Base-by-base conservation (phyloP, 2,797 vertebrate species). In the Choloepus didactylus region DNA sequence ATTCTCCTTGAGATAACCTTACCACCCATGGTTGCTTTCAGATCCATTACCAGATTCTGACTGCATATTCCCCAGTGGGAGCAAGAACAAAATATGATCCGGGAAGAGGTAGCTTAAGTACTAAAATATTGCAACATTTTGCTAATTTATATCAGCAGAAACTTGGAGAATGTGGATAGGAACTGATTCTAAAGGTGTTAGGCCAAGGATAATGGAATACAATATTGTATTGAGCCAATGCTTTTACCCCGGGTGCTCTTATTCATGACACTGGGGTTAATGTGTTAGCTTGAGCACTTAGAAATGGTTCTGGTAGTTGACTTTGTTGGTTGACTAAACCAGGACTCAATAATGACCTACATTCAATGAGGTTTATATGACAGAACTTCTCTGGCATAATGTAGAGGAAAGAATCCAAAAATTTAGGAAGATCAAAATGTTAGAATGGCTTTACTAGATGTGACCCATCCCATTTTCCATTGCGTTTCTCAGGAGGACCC, bases 391-490 rank as follows among this genome's bases (percentile, higher is more conserved):
- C 8, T 49, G 91, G n/a, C 21, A 72, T 82, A 77, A 69, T 35
- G 10, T 31, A 88, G 77, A 92, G 0, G 60, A 84, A 94, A 12
- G 18, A 96, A 94, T 89, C 7, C 21, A 16, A 76, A 93, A 81
- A 54, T 8, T 35, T 70, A 51, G 10, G 15, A 54, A 82, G 25
- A 82, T 9, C 21, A 19, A 96, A 83, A 80, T 38, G 73, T 91
- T 79, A 59, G 19, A 44, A 35, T 70, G 25, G n/a, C 59, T 81
- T 93, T 94, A 49, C 6, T 83, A 11, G 64, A 31, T 84, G 21
- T 82, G 44, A 81, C 29, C 23, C 21, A 60, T 46, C 38, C 14
- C 54, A 46, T 84, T 85, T 77, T 64, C 29, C 9, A 46, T 1
- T 82, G 7, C 77, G 4, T 84, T 88, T 94, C 59, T 95, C 31